phyloP scores from a whole-genome alignment of 2,797 vertebrate species.

The Bryconaethiops microstoma region DNA sequence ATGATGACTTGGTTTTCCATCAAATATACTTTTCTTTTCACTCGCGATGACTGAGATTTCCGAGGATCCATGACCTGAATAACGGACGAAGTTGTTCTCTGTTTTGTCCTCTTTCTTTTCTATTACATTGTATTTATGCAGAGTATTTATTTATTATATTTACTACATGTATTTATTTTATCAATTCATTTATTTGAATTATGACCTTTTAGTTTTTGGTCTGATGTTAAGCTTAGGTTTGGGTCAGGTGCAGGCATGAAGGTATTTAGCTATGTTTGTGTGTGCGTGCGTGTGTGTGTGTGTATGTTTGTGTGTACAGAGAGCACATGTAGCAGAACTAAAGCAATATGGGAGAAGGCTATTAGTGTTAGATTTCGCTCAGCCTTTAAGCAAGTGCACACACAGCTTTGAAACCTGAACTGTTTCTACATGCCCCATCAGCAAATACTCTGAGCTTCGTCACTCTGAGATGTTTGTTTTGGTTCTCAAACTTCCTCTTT shows the following conservation, averaged over 20 bases:
- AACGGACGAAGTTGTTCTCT: no score
- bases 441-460: slow-evolving; percentile 38
- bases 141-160: no score
- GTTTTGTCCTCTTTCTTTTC: no score
- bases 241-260: neutral
- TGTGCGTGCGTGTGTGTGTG: no score
- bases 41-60: no score
- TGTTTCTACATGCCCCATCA: slow-evolving; percentile 34
- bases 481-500: slow-evolving; percentile 39
- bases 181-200: no score
- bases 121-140: no score
- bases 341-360: slow-evolving; percentile 16
- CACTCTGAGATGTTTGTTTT: slow-evolving; percentile 48
- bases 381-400: slow-evolving; percentile 26
- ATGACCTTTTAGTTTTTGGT: no score
- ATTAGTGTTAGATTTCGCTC: slow-evolving; percentile 33
- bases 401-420: slow-evolving; percentile 49
- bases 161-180: no score
- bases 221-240: neutral
- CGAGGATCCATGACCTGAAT: no score
- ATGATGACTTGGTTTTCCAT: no score
- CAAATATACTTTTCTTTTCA: no score
- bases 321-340: slow-evolving; percentile 20
- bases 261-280: neutral
- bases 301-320: slow-evolving; percentile 12